Base-by-base conservation (phyloP, 2,113 vertebrate species). In the Zosterops pallidus region DNA sequence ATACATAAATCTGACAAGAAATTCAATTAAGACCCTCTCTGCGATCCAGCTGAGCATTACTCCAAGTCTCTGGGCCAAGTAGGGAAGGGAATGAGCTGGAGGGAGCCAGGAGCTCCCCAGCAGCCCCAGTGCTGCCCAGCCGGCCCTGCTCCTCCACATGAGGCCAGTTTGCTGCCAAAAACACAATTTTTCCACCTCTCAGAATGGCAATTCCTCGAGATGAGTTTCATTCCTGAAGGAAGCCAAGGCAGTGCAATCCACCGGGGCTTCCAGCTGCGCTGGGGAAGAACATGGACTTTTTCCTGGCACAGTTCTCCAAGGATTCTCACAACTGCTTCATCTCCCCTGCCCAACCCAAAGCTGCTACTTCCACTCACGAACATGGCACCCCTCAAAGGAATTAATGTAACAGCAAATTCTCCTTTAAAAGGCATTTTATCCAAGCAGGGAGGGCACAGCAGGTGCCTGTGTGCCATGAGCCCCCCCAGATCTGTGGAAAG, bases 401-500 rank as follows among this genome's bases (percentile, higher is more conserved):
- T 3, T 2, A 1, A 44, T 18, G 14, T 3, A 20, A 17, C 44
- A 46, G 44, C 68, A 82, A 10, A 14, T 7, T 5, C n/a, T 35
- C 7, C 55, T 77, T 14, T 16, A 11, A 12, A 14, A 71, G 55
- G n/a, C 9, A 4, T 19, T 77, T 57, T 7, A 2, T 2, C 2
- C 6, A 15, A 49, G 75, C 35, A 2, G 12, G 64, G 31, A 17
- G 14, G 39, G 50, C 28, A 1, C 4, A 12, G 50, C 33, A 21
- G 35, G 56, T 26, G 2, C 0, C 2, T 12, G 39, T 11, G 53
- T 1, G 21, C 64, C 83, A 8, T 1, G 0, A 9, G 1, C 84
- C 8, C 14, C 2, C 3, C 18, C n/a, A 11, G 64, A 19, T 0
- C 14, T 1, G 2, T 4, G 62, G 62, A 22, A 16, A n/a, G 85